These are phyloP conservation scores for Lepidochrysops patricia DNA, from an alignment of 2,888 invertebrate species.

Conservation along the genomic window DNA sequence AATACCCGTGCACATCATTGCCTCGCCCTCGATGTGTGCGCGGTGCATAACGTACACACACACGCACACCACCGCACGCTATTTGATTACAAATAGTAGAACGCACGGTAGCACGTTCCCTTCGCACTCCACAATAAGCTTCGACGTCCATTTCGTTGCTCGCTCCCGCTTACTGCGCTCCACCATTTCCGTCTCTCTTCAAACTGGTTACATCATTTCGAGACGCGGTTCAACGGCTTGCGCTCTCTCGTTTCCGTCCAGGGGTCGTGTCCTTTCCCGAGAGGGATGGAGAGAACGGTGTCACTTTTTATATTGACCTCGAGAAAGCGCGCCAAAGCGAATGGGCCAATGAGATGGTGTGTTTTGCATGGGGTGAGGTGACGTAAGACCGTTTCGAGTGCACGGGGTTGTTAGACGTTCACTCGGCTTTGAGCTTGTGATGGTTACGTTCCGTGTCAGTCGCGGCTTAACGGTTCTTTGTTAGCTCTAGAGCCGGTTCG, in stretches of 20 bases:
- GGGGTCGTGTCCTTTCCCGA: constrained; percentile 32
- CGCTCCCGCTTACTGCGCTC: constrained; percentile 32
- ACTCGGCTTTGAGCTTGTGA: constrained; percentile 58
- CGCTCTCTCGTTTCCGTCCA: constrained; percentile 45
- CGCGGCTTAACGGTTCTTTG: constrained; percentile 63
- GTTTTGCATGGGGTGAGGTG: constrained; percentile 68
- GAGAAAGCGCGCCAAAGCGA: constrained; percentile 70
- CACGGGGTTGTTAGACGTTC: constrained; percentile 69
- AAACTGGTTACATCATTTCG: constrained; percentile 62
- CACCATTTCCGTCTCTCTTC: constrained; percentile 40
- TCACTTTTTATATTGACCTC: constrained; percentile 38
- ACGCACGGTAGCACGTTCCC: constrained; percentile 73
- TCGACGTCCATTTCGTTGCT: constrained; percentile 45
- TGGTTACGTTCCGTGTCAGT: constrained; percentile 44
- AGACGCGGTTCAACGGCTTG: constrained; percentile 40
- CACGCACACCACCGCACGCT: constrained; percentile 50
- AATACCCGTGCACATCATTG: constrained; percentile 72
- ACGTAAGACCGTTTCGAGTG: constrained; percentile 53
- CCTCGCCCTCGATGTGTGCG: constrained; percentile 53
- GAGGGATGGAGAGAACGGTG: constrained; percentile 39
- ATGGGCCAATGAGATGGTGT: constrained; percentile 44
- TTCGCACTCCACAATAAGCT: constrained; percentile 67
- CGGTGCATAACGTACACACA: constrained; percentile 64
- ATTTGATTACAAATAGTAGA: constrained; percentile 73
- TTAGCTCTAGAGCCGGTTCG: constrained; percentile 47